Conservation (phyloP, 2,888 invertebrate species). For the Operophtera brumata region DNA sequence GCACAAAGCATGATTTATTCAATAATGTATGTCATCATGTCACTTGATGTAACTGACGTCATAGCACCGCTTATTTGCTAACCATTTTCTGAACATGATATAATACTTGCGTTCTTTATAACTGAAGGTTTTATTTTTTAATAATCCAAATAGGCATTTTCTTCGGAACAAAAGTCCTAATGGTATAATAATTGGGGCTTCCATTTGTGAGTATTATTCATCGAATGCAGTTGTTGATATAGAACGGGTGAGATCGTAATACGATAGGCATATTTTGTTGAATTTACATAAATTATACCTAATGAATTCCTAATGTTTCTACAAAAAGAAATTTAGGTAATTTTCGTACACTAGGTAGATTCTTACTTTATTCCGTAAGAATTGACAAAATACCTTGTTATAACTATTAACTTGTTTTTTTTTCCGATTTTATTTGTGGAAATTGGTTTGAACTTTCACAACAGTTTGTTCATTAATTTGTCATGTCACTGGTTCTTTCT, state of each 20-base stretch:
- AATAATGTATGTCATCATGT: background rate
- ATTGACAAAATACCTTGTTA: background rate
- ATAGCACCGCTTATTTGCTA: background rate
- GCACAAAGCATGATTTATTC: background rate
- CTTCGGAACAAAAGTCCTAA: constrained; percentile 53
- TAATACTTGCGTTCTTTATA: constrained; percentile 4
- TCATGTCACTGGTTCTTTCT: too few relatives aligned
- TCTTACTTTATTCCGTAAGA: too few relatives aligned
- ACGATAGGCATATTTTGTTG: constrained; percentile 40
- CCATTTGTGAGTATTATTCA: constrained; percentile 48
- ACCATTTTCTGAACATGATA: constrained; percentile 5
- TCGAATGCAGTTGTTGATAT: constrained; percentile 36
- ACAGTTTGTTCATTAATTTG: too few relatives aligned
- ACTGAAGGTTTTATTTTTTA: constrained; percentile 41
- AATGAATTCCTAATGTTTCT: constrained; percentile 25
- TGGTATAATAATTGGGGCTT: constrained; percentile 62
- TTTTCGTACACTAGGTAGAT: background rate
- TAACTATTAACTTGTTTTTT: too few relatives aligned
- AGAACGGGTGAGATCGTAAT: constrained; percentile 34
- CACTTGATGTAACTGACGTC: background rate
- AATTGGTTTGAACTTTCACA: background rate
- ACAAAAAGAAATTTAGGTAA: constrained; percentile 6
- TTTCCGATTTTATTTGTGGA: too few relatives aligned
- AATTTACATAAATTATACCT: constrained; percentile 27
- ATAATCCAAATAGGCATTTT: constrained; percentile 51